phyloP scores from a whole-genome alignment of 2,113 vertebrate species.

The Etia nguti region DNA sequence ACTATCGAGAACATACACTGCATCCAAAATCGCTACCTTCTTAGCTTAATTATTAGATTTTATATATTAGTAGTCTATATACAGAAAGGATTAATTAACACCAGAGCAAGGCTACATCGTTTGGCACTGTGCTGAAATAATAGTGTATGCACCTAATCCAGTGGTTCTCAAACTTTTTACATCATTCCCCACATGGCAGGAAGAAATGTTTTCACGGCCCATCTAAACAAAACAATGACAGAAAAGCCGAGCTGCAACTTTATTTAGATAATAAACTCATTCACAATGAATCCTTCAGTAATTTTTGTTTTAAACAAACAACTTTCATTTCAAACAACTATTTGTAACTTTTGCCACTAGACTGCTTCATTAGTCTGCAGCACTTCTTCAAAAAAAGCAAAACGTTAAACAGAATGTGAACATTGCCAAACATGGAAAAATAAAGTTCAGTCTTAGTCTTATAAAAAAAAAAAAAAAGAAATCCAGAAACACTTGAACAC shows the following conservation, averaged over 20 bases:
- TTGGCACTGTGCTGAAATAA: not conserved
- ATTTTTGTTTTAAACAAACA: not conserved
- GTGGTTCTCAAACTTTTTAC: not conserved
- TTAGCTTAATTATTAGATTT: not conserved
- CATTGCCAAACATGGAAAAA: not conserved
- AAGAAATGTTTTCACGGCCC: not conserved
- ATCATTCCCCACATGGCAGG: accelerated
- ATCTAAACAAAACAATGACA: accelerated
- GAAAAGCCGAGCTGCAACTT: not conserved
- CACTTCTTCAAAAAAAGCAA: not conserved
- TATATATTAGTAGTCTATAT: not conserved
- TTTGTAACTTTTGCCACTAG: accelerated
- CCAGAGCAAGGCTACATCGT: not conserved
- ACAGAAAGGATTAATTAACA: not conserved
- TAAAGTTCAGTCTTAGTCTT: not conserved
- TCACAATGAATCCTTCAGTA: not conserved
- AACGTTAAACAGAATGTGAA: not conserved
- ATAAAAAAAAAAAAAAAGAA: not conserved
- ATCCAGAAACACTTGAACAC: not conserved
- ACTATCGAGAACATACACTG: not conserved
- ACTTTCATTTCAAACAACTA: not conserved
- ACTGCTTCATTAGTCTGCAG: not conserved
- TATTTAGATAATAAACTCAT: not conserved
- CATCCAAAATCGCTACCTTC: not conserved
- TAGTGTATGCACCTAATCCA: not conserved